Conservation (phyloP, 2,113 vertebrate species). For the Engraulis encrasicolus region DNA sequence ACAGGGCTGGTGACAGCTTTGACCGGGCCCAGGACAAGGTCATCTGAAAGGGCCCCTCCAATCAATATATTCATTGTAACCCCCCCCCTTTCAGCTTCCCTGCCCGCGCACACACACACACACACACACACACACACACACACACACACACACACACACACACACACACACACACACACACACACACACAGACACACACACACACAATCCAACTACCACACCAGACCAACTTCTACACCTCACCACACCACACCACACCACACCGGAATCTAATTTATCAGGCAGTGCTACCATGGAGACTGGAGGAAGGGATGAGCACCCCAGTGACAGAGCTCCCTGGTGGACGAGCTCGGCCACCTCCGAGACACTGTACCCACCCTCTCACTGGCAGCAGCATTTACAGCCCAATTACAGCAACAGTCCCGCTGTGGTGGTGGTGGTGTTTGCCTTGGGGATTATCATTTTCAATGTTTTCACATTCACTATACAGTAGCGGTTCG, state of each 20-base stretch:
- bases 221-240: background rate
- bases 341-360: background rate
- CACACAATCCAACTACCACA: background rate
- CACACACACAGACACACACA: background rate
- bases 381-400: background rate
- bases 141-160: background rate
- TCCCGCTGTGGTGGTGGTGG: no score
- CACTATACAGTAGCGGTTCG: no score
- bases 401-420: background rate
- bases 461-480: background rate
- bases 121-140: background rate
- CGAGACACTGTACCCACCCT: background rate
- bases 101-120: no score
- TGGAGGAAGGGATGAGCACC: constrained; percentile 6
- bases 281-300: constrained; percentile 32
- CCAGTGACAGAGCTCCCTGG: background rate
- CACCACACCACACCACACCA: constrained; percentile 31
- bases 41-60: no score
- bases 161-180: background rate
- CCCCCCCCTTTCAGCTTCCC: no score
- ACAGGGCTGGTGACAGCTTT: no score
- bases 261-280: constrained; percentile 36
- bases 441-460: background rate
- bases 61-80: no score
- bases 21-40: no score